Conservation (phyloP, 2,113 vertebrate species). For the Bothrops jararaca region DNA sequence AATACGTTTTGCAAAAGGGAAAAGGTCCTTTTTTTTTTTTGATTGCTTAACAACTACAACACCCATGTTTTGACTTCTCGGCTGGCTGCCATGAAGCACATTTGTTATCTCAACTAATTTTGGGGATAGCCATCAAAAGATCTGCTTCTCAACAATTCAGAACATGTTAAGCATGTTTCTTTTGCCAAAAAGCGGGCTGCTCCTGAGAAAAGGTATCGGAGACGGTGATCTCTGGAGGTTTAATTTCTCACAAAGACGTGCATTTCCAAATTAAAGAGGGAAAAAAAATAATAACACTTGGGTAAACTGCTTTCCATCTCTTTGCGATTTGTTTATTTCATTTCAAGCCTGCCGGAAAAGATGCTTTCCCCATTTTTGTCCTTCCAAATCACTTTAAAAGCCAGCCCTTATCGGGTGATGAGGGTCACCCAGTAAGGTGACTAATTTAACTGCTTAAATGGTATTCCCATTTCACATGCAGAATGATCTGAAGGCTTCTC, state of each 20-base stretch:
- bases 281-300: background rate
- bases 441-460: background rate
- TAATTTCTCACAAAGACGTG: background rate
- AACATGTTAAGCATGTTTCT: background rate
- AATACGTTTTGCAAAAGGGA: background rate
- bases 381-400: background rate
- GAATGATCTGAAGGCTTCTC: background rate
- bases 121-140: background rate
- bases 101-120: background rate
- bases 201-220: background rate
- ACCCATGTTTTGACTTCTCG: background rate
- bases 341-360: background rate
- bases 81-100: too few species aligned
- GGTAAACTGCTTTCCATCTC: background rate
- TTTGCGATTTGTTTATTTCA: background rate
- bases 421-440: too few species aligned
- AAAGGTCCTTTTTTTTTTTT: background rate
- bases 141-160: background rate
- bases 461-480: background rate
- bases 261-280: background rate
- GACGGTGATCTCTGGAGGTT: background rate
- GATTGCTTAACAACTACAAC: background rate
- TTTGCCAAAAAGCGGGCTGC: background rate
- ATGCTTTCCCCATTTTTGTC: background rate
- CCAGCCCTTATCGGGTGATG: background rate